These are phyloP conservation scores for Tachysurus fulvidraco DNA, from an alignment of 2,113 vertebrate species.

Conservation along the genomic window DNA sequence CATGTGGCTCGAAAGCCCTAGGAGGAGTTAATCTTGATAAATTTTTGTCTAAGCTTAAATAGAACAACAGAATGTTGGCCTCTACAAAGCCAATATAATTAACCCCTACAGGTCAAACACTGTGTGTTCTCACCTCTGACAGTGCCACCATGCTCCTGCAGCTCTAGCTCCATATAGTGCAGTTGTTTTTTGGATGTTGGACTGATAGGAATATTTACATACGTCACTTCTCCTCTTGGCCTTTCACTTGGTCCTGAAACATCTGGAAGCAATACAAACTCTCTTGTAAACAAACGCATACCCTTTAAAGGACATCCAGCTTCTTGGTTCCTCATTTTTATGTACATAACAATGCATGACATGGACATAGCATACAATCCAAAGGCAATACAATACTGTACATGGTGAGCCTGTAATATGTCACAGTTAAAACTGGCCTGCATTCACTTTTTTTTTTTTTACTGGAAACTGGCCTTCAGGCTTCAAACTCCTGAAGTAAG, in stretches of 20 bases:
- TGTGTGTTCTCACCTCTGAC: constrained; percentile 67
- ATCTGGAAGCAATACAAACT: constrained; percentile 70
- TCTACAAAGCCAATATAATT: too few species aligned
- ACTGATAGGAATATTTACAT: constrained; percentile 87
- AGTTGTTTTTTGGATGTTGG: constrained; percentile 82
- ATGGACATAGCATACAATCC: background rate
- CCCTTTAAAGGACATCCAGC: background rate
- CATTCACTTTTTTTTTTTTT: background rate
- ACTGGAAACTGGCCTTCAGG: background rate
- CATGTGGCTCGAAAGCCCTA: too few species aligned
- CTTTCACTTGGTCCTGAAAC: constrained; percentile 64
- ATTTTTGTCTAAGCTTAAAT: too few species aligned
- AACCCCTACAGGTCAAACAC: background rate
- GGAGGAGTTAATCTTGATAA: too few species aligned
- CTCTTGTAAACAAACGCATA: constrained; percentile 22
- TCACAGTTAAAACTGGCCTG: background rate
- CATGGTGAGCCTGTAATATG: background rate
- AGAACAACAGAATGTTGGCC: too few species aligned
- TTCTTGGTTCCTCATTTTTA: background rate
- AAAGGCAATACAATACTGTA: background rate
- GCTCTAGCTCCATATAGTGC: constrained; percentile 89
- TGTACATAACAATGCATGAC: background rate
- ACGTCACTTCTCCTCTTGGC: constrained; percentile 72
- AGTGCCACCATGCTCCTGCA: constrained; percentile 72
- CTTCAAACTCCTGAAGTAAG: background rate